Evolutionary conservation across 2,113 vertebrate species (phyloP), one percentile per base, ranked within the genome.

Genomic region (Pardalotus punctatus): DNA sequence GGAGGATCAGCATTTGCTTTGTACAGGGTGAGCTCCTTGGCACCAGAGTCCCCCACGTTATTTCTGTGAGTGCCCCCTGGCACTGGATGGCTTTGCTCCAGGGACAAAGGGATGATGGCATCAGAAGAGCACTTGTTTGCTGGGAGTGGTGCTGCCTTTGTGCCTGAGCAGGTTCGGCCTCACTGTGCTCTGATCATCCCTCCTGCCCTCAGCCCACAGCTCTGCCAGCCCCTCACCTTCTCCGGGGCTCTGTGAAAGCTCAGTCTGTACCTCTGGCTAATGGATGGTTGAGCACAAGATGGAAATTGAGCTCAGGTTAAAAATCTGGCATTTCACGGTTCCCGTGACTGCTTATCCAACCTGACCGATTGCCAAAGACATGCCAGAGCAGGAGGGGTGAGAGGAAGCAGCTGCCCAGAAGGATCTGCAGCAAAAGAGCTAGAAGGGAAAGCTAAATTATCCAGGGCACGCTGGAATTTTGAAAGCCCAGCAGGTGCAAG

Each of bases 41-140:
- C 74, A 36, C 18, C 20, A 22, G 38, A 23, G 5, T 6, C 5
- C 3, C 9, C 14, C 31, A 33, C 0, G 0, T 76, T 36, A 56
- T 40, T 57, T 36, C 76, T 28, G 45, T 38, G 47, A 70, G 69
- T 10, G 35, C 11, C 18, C 29, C 31, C 36, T 47, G 38, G 60
- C n/a, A 40, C 40, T 18, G 12, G 22, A 31, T 29, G 33, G 11
- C 12, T 62, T 50, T 57, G 56, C 28, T 58, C 6, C 40, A 8
- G 50, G 85, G 29, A 23, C 0, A 2, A 4, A 11, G 72, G 31
- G 40, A 13, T 21, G 64, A 8, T 27, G 45, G 69, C 28, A 31
- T n/a, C 42, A 33, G 81, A 48, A 65, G n/a, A 40, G 33, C 0
- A 8, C 16, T 4, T 47, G 29, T 66, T 70, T 81, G 43, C 51